Conservation (phyloP, 2,888 invertebrate genomes). For the Tinea trinotella region DNA sequence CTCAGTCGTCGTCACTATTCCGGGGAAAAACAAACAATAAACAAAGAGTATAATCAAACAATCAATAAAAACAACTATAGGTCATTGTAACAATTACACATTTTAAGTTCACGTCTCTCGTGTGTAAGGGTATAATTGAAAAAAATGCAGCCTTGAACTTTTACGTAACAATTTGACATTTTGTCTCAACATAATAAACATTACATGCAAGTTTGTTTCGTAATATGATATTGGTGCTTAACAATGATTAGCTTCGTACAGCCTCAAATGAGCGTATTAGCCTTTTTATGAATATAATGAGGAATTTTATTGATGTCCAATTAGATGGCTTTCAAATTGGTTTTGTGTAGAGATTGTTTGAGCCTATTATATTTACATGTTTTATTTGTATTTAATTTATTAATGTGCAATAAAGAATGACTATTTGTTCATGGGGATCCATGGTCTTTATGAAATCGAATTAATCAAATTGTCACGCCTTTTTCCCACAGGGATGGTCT, state of each 20-base stretch:
- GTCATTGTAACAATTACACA: neutral
- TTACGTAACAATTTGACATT: constrained; percentile 48
- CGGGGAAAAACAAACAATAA: neutral
- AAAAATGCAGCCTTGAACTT: constrained; percentile 49
- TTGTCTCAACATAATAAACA: constrained; percentile 27
- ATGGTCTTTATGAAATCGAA: too few species aligned
- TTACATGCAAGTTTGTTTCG: neutral
- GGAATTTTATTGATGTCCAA: too few species aligned
- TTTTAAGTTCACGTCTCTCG: neutral
- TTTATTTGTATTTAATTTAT: too few species aligned
- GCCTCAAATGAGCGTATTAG: neutral
- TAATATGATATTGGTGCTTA: neutral
- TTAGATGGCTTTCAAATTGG: too few species aligned
- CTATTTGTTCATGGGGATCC: too few species aligned
- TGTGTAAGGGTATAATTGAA: neutral
- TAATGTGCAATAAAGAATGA: too few species aligned
- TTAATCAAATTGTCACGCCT: too few species aligned
- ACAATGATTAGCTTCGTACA: neutral
- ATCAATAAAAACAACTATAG: neutral
- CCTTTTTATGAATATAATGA: neutral
- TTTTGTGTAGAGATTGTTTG: too few species aligned
- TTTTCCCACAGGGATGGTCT: too few species aligned
- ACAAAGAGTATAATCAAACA: neutral
- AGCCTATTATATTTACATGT: too few species aligned
- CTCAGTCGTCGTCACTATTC: too few species aligned